These are phyloP conservation scores for Strongylocentrotus purpuratus DNA, from an alignment of 35 echinoderm and acorn worm genomes.

Conservation along the genomic window DNA sequence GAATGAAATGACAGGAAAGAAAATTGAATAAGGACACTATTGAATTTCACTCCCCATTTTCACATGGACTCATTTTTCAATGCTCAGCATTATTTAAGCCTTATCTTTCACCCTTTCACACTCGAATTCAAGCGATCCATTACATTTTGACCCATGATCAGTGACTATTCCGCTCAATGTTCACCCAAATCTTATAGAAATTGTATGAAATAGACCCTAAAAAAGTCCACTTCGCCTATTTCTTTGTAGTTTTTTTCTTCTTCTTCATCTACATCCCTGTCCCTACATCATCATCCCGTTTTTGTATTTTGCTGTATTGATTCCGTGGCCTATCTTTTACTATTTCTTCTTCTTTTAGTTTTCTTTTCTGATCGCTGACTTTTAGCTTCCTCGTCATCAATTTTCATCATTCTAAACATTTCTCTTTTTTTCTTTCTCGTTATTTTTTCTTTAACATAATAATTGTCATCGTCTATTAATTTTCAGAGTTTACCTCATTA, in stretches of 20 bases:
- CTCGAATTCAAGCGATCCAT: not conserved
- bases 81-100: not conserved
- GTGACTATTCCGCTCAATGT: not conserved
- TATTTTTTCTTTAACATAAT: too few relatives aligned
- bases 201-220: not conserved
- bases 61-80: constrained; percentile 3
- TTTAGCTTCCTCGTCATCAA: not conserved
- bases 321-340: not conserved
- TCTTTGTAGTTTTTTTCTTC: not conserved
- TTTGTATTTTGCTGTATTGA: not conserved
- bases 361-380: not conserved
- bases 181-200: not conserved
- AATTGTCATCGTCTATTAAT: too few relatives aligned
- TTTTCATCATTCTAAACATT: too few relatives aligned
- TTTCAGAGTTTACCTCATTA: too few relatives aligned
- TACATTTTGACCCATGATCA: not conserved
- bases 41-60: not conserved
- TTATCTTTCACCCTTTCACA: not conserved
- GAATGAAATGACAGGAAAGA: not conserved
- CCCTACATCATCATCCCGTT: not conserved
- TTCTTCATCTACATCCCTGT: not conserved
- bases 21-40: not conserved
- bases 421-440: too few relatives aligned
- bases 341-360: not conserved
- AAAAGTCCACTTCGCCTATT: not conserved